These are phyloP conservation scores for Zosterops japonicus DNA, from an alignment of 2,113 vertebrate genomes.

Conservation along the genomic window DNA sequence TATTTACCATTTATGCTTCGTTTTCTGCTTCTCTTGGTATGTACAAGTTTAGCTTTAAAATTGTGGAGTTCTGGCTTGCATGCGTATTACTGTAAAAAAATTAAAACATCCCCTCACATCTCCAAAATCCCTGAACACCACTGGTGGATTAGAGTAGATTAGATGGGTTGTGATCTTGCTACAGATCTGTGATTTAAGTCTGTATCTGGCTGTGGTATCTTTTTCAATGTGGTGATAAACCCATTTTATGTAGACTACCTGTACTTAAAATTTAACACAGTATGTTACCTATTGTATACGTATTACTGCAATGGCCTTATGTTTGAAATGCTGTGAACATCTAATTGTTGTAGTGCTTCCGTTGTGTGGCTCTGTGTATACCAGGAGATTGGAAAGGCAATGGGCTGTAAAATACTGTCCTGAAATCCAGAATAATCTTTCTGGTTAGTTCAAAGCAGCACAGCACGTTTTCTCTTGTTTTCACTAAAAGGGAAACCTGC, in stretches of 20 bases:
- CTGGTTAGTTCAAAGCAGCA: neutral
- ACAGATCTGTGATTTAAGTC: neutral
- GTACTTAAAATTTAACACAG: neutral
- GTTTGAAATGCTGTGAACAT: neutral
- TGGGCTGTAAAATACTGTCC: neutral
- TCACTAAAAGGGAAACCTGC: neutral
- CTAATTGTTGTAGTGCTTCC: neutral
- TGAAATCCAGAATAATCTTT: neutral
- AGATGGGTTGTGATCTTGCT: neutral
- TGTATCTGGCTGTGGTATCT: neutral
- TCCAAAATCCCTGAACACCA: neutral
- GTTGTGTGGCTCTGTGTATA: neutral
- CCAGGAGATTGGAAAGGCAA: neutral
- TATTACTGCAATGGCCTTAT: neutral
- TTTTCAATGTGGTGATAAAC: neutral
- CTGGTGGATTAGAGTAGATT: neutral
- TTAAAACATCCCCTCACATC: neutral
- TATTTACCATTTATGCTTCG: neutral
- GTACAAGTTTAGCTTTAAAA: neutral
- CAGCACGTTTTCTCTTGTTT: neutral
- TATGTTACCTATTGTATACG: neutral
- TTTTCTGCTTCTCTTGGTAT: neutral
- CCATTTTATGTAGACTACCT: neutral
- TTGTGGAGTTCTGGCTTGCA: neutral
- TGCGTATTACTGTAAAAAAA: neutral